Percentiles rank a stretch among this genome's conserved stretches.
These are phyloP conservation scores for Phlogophora meticulosa DNA, from an alignment of 2,888 invertebrate species.

Conservation along the genomic window DNA sequence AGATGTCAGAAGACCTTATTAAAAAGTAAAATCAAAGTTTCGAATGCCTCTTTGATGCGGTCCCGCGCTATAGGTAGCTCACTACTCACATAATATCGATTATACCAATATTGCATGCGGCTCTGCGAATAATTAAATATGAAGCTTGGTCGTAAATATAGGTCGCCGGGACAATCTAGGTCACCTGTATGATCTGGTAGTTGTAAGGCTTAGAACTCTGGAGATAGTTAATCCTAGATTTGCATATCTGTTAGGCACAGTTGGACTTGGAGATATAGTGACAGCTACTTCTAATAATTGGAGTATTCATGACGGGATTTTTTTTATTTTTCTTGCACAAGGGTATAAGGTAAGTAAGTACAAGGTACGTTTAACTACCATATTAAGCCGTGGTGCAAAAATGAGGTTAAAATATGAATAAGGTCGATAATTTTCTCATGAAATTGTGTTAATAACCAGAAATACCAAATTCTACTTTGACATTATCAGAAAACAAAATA, in stretches of 20 bases:
- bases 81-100: conserved; percentile 18
- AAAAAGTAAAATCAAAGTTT: conserved; percentile 21
- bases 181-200: conserved; percentile 10
- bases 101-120: conserved; percentile 21
- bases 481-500: too few relatives aligned
- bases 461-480: neutral
- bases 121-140: conserved; percentile 12
- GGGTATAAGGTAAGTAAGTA: too few relatives aligned
- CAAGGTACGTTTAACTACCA: too few relatives aligned
- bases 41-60: conserved; percentile 22
- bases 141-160: conserved; percentile 25
- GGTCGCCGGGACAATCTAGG: conserved; percentile 30
- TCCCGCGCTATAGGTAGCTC: too few relatives aligned
- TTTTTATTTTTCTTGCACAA: neutral
- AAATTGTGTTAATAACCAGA: neutral
- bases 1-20: too few relatives aligned
- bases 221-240: conserved; percentile 8
- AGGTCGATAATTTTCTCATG: too few relatives aligned
- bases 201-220: conserved; percentile 19
- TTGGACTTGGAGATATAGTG: neutral
- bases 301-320: neutral
- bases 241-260: neutral
- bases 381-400: too few relatives aligned
- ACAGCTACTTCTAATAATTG: neutral
- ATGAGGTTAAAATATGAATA: neutral